Evolutionary conservation across 2,888 invertebrate species (phyloP).

Genomic region (Lepas anatifera): DNA sequence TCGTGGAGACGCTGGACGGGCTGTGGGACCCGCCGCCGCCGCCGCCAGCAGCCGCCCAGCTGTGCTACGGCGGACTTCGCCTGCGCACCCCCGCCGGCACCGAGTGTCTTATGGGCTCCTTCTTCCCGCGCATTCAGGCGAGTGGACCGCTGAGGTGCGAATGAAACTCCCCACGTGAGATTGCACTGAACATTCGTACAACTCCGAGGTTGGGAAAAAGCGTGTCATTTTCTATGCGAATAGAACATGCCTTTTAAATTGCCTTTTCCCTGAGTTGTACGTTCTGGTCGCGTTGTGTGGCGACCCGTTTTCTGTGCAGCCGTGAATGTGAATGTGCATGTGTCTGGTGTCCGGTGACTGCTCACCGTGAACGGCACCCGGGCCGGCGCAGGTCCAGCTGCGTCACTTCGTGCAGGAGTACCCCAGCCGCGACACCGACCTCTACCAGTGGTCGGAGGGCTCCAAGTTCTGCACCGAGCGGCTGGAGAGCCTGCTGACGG

Average conservation of each 20-base stretch:
- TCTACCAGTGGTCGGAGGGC: constrained; percentile 59
- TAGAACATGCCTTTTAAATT: no score
- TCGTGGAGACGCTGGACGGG: constrained; percentile 51
- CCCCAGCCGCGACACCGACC: constrained; percentile 47
- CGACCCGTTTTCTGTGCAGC: no score
- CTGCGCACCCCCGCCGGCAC: constrained; percentile 43
- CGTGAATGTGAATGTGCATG: no score
- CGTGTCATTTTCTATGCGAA: no score
- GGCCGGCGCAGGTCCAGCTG: constrained; percentile 45
- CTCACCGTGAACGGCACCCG: no score
- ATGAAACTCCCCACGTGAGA: no score
- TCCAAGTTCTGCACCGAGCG: constrained; percentile 54
- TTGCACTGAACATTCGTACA: no score
- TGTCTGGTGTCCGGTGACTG: no score
- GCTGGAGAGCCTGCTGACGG: neutral
- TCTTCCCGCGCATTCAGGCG: constrained; percentile 56
- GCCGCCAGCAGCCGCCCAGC: constrained; percentile 35
- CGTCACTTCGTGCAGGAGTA: constrained; percentile 43
- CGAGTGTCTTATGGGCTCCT: constrained; percentile 45
- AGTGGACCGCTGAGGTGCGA: neutral
- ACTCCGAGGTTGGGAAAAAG: no score
- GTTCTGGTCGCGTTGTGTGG: no score
- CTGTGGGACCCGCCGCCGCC: constrained; percentile 50
- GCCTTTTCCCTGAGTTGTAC: no score
- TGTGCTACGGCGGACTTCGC: constrained; percentile 50